Evolutionary conservation across 2,113 vertebrate genomes (phyloP).

Genomic region (Oncorhynchus clarkii): DNA sequence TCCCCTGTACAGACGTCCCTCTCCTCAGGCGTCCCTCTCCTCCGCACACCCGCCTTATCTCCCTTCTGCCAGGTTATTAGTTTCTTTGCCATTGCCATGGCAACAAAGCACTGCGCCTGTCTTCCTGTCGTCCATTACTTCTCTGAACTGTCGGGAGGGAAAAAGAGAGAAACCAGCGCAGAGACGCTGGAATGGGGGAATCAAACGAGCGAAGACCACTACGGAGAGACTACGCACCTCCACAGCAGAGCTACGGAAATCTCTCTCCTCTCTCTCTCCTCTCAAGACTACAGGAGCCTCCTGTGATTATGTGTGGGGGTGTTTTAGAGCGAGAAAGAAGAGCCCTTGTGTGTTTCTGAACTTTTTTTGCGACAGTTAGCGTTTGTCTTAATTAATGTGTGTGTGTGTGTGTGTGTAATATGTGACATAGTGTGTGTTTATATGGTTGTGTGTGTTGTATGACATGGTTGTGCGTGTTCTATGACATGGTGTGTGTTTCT

Average conservation of each 20-base stretch:
- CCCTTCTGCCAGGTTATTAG: slow-evolving; percentile 72
- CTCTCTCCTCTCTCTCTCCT: not conserved
- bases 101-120: slow-evolving; percentile 70
- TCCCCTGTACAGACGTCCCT: slow-evolving; percentile 37
- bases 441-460: not conserved
- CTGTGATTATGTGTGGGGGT: not conserved
- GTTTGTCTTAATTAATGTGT: not conserved
- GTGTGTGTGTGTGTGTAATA: not conserved
- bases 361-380: too few relatives aligned
- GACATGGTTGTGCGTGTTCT: not conserved
- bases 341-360: too few relatives aligned
- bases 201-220: slow-evolving; percentile 15
- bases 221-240: not conserved
- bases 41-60: slow-evolving; percentile 59
- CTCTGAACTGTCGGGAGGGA: slow-evolving; percentile 39
- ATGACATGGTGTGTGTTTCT: not conserved
- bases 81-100: slow-evolving; percentile 72
- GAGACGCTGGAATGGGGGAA: not conserved
- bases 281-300: not conserved
- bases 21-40: slow-evolving; percentile 21
- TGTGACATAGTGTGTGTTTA: not conserved
- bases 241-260: not conserved
- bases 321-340: too few relatives aligned
- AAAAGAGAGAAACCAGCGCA: slow-evolving; percentile 8
- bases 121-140: slow-evolving; percentile 66